A percentile compares a stretch with the other conserved stretches of the same genome.
Conservation (phyloP, 2,888 invertebrate genomes). For the Thymelicus sylvestris region DNA sequence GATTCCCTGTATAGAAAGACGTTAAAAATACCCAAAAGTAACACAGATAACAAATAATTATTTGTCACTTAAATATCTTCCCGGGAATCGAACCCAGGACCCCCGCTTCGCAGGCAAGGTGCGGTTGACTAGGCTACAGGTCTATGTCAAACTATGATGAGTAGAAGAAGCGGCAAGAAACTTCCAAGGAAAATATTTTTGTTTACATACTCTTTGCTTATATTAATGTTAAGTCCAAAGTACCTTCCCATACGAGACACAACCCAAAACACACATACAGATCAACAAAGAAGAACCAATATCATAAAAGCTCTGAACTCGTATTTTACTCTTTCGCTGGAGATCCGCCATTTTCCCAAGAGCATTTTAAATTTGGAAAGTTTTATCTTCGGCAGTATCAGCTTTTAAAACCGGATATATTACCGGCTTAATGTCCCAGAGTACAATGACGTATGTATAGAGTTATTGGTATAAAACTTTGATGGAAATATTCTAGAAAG, state of each 20-base stretch:
- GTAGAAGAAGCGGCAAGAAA: too few relatives aligned
- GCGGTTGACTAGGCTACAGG: too few relatives aligned
- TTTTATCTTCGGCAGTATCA: constrained; percentile 37
- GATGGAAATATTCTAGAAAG: not conserved
- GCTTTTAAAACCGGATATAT: constrained; percentile 34
- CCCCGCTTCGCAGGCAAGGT: too few relatives aligned
- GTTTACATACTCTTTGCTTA: too few relatives aligned
- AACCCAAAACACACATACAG: not conserved
- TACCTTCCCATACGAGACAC: too few relatives aligned
- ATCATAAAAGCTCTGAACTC: constrained; percentile 27
- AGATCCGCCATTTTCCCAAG: constrained; percentile 26
- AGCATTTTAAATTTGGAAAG: constrained; percentile 35
- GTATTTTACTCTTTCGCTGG: constrained; percentile 24
- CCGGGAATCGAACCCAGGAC: too few relatives aligned
- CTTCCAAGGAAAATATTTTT: too few relatives aligned
- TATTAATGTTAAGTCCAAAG: too few relatives aligned
- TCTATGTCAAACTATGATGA: not conserved
- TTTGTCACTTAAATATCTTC: too few relatives aligned
- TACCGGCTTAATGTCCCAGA: constrained; percentile 32
- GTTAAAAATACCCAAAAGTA: too few relatives aligned
- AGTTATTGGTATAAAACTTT: constrained; percentile 10
- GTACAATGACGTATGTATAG: constrained; percentile 31
- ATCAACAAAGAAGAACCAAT: constrained; percentile 20
- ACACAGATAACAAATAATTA: too few relatives aligned
- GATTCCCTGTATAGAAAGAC: too few relatives aligned